Percentiles rank a stretch among this genome's conserved stretches.
Evolutionary conservation across 2,888 invertebrate species (phyloP).

Genomic region (Loripinus fragilis): DNA sequence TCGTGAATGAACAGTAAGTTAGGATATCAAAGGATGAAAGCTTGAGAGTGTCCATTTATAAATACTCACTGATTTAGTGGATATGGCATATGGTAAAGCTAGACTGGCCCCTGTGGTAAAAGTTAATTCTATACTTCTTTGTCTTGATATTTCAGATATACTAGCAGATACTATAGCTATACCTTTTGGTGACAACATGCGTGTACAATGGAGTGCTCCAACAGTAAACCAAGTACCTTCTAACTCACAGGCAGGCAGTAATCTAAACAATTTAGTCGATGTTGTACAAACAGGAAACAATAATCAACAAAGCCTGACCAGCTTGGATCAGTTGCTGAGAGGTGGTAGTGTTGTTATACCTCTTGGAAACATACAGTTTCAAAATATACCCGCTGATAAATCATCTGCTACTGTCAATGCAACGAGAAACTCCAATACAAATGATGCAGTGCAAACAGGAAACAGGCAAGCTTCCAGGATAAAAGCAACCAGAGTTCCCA

Average conservation of each 20-base stretch:
- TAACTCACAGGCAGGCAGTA: not conserved
- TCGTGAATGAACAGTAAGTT: no score
- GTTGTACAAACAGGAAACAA: not conserved
- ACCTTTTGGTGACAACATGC: not conserved
- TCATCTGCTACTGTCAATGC: not conserved
- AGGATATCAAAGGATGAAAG: no score
- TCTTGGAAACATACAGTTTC: not conserved
- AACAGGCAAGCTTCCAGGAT: not conserved
- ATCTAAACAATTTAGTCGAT: not conserved
- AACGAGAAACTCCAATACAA: not conserved
- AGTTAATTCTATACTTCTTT: no score
- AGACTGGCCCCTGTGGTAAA: no score
- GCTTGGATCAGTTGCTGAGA: not conserved
- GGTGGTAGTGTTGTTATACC: conserved; percentile 7
- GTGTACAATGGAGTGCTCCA: conserved; percentile 1
- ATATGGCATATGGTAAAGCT: no score
- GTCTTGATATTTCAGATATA: not conserved
- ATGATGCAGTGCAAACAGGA: not conserved
- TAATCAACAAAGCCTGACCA: not conserved
- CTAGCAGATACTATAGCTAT: not conserved
- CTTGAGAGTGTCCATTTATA: no score
- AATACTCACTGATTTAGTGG: no score
- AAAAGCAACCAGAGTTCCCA: not conserved
- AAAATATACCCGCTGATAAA: not conserved
- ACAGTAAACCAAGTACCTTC: not conserved